Evolutionary conservation across 2,797 vertebrate species (phyloP).

Genomic region (Siniperca scherzeri): DNA sequence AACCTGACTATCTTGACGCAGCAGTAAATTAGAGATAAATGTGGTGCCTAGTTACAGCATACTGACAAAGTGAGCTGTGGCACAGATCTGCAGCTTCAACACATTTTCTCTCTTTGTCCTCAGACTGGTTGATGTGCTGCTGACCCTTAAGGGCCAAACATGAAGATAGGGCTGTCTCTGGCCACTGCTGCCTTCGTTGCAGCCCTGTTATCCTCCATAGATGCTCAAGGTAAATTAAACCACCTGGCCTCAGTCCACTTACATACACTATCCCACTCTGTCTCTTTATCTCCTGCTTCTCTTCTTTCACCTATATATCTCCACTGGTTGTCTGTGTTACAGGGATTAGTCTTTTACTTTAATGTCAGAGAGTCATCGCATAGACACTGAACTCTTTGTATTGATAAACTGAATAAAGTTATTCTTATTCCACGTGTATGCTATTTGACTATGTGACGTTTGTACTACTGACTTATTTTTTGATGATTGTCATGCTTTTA

Average conservation of each 20-base stretch:
- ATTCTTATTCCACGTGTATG: constrained; percentile 64
- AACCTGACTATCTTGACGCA: neutral
- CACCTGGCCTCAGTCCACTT: constrained; percentile 41
- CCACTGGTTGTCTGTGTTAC: constrained; percentile 35
- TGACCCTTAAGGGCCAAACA: constrained; percentile 87
- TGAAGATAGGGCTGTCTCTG: constrained; percentile 93
- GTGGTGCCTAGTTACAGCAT: neutral
- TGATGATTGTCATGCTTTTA: constrained; percentile 48
- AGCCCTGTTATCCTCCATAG: constrained; percentile 89
- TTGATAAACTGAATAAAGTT: constrained; percentile 78
- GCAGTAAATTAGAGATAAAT: constrained; percentile 15
- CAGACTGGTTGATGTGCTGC: constrained; percentile 95
- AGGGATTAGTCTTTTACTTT: constrained; percentile 42
- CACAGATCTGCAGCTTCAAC: constrained; percentile 27
- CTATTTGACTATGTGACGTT: constrained; percentile 55
- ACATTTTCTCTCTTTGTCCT: constrained; percentile 54
- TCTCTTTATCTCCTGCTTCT: constrained; percentile 55
- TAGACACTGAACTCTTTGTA: constrained; percentile 59
- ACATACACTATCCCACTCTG: constrained; percentile 54
- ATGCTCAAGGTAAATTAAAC: constrained; percentile 96
- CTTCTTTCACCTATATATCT: constrained; percentile 46
- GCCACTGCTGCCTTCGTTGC: constrained; percentile 89
- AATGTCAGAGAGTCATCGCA: constrained; percentile 33
- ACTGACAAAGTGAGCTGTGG: constrained; percentile 5
- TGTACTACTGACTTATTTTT: constrained; percentile 41